Percentiles rank a stretch among this genome's conserved stretches.
These are phyloP conservation scores for Muntiacus reevesi DNA, from an alignment of 2,113 vertebrate species.

Conservation along the genomic window DNA sequence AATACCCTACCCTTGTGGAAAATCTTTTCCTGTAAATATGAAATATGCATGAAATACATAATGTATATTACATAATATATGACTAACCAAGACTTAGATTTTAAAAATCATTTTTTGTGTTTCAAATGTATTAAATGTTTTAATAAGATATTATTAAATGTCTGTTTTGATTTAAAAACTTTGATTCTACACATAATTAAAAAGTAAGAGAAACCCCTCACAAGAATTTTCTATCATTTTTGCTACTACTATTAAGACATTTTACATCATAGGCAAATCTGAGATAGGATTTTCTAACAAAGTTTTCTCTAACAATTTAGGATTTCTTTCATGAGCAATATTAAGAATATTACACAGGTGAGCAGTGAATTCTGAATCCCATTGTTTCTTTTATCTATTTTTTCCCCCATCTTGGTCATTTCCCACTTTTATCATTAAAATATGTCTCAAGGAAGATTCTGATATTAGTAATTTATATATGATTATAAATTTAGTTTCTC, in stretches of 20 bases:
- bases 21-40: not conserved
- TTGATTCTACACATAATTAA: not conserved
- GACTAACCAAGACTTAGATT: not conserved
- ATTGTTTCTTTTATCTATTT: not conserved
- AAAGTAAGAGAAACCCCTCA: not conserved
- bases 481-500: not conserved
- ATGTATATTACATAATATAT: not conserved
- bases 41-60: not conserved
- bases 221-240: not conserved
- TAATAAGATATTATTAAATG: not conserved
- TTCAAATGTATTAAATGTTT: not conserved
- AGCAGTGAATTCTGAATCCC: not conserved
- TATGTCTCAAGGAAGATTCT: not conserved
- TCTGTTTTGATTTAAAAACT: not conserved
- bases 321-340: not conserved
- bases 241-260: not conserved
- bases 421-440: not conserved
- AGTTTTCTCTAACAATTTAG: not conserved
- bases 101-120: not conserved
- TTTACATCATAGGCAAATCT: not conserved
- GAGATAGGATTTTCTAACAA: not conserved
- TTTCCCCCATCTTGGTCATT: not conserved
- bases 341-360: not conserved
- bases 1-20: not conserved
- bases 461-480: not conserved